Base-by-base conservation (phyloP, 2,113 vertebrate species). In the Drymodes brunneopygia region DNA sequence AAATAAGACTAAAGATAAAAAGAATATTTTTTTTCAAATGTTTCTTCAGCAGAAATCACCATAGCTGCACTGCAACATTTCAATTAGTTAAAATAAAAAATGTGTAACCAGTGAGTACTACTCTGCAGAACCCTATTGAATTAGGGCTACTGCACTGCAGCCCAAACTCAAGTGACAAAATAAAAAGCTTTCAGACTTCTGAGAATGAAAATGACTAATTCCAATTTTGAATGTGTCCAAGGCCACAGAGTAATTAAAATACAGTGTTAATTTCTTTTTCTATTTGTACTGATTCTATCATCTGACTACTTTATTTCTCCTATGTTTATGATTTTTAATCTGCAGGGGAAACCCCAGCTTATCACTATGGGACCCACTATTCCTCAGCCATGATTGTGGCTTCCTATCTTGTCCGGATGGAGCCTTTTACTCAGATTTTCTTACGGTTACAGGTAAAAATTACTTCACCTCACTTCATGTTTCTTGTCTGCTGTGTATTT, bases 311-410 rank as follows among this genome's bases (percentile, higher is more conserved):
- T 67, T 69, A 50, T 71, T 77, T 86, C 17, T 53, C 40, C 62
- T 91, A 12, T 33, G 64, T 88, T 65, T 50, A 13, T 88, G 29
- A 18, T 58, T 79, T 92, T 80, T 86, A 15, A 88, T 57, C 48
- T 51, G 28, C 94, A 99, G 99, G 99, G 54, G 99, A 99, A 96
- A 99, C 99, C 12, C 99, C 99, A 15, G 99, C 99, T 1, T 99
- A 99, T 88, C 99, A 99, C 97, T 99, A 99, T 27, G 99, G 99
- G 56, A 99, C 99, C 10, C 99, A 99, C 97, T 99, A 99, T 89
- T 99, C 99, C 7, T 99, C 99, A 1, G 99, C 99, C 85, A 99
- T 99, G 99, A 99, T 99, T 6, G 99, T 99, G 33, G 99, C 99
- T 35, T 99, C 99, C 0, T 99, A 99, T 33, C 98, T 99, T 31